A percentile compares a stretch with the other conserved stretches of the same genome.
These are phyloP conservation scores for Pitta sordida DNA, from an alignment of 2,113 vertebrate genomes.

Conservation along the genomic window DNA sequence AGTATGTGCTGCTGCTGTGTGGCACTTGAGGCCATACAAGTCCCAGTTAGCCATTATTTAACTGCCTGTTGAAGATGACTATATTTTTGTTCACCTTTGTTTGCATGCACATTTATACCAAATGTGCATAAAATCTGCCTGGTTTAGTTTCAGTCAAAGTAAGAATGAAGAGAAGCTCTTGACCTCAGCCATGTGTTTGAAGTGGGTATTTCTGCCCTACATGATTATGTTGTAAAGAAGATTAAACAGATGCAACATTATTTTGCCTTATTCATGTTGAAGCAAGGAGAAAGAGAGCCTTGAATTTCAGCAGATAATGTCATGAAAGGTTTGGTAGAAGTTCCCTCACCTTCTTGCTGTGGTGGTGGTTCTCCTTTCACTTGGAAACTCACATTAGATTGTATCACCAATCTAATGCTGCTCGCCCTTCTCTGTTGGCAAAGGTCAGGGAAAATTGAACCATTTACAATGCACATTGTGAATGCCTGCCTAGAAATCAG, in stretches of 20 bases:
- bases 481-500: constrained; percentile 14
- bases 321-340: not conserved
- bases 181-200: not conserved
- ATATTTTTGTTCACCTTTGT: not conserved
- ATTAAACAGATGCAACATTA: not conserved
- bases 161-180: not conserved
- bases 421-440: not conserved
- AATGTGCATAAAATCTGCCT: not conserved
- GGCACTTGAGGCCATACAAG: not conserved
- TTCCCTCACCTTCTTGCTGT: not conserved
- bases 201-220: not conserved
- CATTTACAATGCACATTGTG: not conserved
- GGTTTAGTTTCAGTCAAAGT: not conserved
- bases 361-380: not conserved
- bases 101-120: not conserved
- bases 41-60: not conserved
- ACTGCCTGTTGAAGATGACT: not conserved
- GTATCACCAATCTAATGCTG: not conserved
- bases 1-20: not conserved
- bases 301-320: not conserved
- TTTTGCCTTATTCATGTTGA: not conserved
- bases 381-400: not conserved
- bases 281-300: not conserved
- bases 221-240: not conserved
- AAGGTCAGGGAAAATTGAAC: not conserved